Conservation (phyloP, 1,140 invertebrate genomes). For the Magallana angulata region DNA sequence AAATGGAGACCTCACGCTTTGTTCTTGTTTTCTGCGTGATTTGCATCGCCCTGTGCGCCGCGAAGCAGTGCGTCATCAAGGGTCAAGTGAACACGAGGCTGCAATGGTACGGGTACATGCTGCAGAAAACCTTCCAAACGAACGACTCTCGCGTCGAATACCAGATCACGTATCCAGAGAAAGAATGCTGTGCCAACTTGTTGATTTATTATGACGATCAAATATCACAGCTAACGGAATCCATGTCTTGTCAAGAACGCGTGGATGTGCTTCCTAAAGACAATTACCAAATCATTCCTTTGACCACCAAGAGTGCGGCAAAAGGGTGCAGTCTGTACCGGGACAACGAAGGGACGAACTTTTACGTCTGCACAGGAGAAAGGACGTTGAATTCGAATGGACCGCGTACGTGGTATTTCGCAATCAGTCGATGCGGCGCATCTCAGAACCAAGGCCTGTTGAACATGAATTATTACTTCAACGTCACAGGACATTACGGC, state of each 20-base stretch:
- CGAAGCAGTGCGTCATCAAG: slow-evolving; percentile 60
- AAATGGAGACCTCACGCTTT: neutral
- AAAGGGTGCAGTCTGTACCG: slow-evolving; percentile 70
- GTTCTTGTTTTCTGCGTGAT: neutral
- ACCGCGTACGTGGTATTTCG: slow-evolving; percentile 74
- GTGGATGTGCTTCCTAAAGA: slow-evolving; percentile 64
- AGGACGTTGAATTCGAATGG: slow-evolving; percentile 71
- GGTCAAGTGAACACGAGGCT: slow-evolving; percentile 63
- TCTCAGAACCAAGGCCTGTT: slow-evolving; percentile 48
- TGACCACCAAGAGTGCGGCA: slow-evolving; percentile 65
- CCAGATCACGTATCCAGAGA: slow-evolving; percentile 72
- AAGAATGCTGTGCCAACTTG: slow-evolving; percentile 72
- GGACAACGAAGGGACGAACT: slow-evolving; percentile 58
- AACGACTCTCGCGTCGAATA: slow-evolving; percentile 73
- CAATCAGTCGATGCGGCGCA: slow-evolving; percentile 67
- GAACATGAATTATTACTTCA: slow-evolving; percentile 74
- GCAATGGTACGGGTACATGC: slow-evolving; percentile 73
- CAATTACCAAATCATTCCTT: slow-evolving; percentile 74
- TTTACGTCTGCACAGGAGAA: slow-evolving; percentile 73
- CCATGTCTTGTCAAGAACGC: slow-evolving; percentile 72
- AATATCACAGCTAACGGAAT: slow-evolving; percentile 66
- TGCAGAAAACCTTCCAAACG: slow-evolving; percentile 73
- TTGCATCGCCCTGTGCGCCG: neutral
- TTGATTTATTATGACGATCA: slow-evolving; percentile 77
- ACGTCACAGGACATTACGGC: slow-evolving; percentile 74